A percentile compares a stretch with the other conserved stretches of the same genome.
phyloP scores from a whole-genome alignment of 2,888 invertebrate genomes.

The Platycheirus rosarum region DNA sequence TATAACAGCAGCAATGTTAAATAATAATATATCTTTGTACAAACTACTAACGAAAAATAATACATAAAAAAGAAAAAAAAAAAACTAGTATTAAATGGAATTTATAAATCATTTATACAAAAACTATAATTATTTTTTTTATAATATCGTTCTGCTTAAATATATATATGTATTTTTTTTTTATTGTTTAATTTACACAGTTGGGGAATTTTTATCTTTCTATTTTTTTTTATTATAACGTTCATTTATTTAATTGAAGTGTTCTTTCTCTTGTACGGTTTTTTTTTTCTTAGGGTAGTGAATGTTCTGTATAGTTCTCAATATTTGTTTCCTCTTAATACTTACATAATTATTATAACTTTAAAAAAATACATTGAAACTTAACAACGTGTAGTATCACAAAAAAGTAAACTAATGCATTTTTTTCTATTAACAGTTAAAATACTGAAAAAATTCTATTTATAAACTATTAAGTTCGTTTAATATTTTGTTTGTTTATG shows the following conservation, averaged over 20 bases:
- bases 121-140: conserved; percentile 38
- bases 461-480: conserved; percentile 29
- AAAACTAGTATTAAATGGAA: conserved; percentile 43
- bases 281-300: conserved; percentile 53
- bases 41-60: conserved; percentile 48
- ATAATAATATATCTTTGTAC: conserved; percentile 55
- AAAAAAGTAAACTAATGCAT: conserved; percentile 44
- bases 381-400: conserved; percentile 38
- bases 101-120: conserved; percentile 27
- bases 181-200: conserved; percentile 48
- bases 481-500: conserved; percentile 43
- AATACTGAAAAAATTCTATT: conserved; percentile 11
- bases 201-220: conserved; percentile 65
- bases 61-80: conserved; percentile 14
- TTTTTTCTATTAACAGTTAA: conserved; percentile 27
- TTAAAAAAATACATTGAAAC: conserved; percentile 29
- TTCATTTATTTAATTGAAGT: conserved; percentile 32
- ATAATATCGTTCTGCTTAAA: conserved; percentile 48
- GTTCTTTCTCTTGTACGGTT: conserved; percentile 12
- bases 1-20: conserved; percentile 55
- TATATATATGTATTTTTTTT: conserved; percentile 10
- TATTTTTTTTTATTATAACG: conserved; percentile 47
- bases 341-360: conserved; percentile 32
- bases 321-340: conserved; percentile 46
- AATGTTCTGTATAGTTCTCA: conserved; percentile 69